Conservation (phyloP, 1,140 invertebrate species). For the Halesus radiatus region DNA sequence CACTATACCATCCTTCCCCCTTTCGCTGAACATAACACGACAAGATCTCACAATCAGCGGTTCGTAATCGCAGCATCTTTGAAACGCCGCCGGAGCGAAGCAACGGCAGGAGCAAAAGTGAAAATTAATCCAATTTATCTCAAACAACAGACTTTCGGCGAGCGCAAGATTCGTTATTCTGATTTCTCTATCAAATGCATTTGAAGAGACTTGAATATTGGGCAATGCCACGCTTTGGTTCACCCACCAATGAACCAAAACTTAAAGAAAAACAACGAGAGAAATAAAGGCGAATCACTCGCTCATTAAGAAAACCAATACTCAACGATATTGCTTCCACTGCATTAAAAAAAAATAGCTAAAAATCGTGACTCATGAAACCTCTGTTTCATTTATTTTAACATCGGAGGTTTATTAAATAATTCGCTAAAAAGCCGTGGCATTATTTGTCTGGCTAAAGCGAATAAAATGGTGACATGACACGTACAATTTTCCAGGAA, state of each 20-base stretch:
- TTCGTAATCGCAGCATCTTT: not conserved
- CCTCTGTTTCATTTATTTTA: not conserved
- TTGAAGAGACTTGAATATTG: not conserved
- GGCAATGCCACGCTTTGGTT: not conserved
- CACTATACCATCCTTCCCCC: not conserved
- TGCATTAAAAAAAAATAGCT: not conserved
- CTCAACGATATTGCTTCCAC: not conserved
- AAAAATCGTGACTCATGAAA: not conserved
- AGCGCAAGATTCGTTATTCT: not conserved
- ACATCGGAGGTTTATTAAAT: not conserved
- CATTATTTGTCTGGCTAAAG: no score
- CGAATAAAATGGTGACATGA: not conserved
- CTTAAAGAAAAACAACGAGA: not conserved
- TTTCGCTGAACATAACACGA: not conserved
- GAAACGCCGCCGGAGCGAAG: not conserved
- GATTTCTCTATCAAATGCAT: conserved; percentile 13
- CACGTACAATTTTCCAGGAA: not conserved
- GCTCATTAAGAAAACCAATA: not conserved
- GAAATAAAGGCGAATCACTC: not conserved
- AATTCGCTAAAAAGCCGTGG: not conserved
- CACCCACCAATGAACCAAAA: not conserved
- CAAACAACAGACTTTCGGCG: not conserved
- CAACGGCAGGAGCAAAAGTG: not conserved
- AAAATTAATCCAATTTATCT: conserved; percentile 5
- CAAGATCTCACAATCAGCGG: not conserved